Conservation (phyloP, 2,797 vertebrate species). For the Serranus cabrilla region DNA sequence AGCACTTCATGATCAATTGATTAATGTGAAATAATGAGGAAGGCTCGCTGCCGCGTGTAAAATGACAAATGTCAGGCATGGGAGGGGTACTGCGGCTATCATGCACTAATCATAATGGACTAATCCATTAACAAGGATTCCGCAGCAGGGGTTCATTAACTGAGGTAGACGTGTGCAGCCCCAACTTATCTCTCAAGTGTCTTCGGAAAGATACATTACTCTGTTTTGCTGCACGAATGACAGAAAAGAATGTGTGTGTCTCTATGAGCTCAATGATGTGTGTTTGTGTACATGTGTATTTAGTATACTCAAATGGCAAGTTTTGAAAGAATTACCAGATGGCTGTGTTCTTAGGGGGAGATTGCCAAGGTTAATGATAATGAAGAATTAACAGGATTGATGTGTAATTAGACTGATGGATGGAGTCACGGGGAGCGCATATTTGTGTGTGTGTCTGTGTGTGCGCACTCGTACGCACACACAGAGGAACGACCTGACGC, state of each 20-base stretch:
- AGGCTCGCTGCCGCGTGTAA: constrained; percentile 65
- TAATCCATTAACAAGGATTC: constrained; percentile 83
- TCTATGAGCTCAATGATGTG: constrained; percentile 20
- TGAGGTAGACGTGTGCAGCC: constrained; percentile 75
- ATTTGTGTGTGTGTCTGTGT: constrained; percentile 42
- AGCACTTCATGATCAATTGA: constrained; percentile 68
- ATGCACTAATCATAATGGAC: constrained; percentile 80
- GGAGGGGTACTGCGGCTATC: constrained; percentile 66
- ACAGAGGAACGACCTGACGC: constrained; percentile 16
- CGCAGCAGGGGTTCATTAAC: constrained; percentile 84
- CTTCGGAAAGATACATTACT: constrained; percentile 62
- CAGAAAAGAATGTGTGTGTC: constrained; percentile 31
- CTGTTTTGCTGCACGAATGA: constrained; percentile 47
- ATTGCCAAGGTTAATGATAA: constrained; percentile 89
- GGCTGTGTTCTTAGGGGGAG: constrained; percentile 80
- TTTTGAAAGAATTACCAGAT: constrained; percentile 85
- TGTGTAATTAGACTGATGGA: constrained; percentile 87
- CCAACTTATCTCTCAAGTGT: constrained; percentile 72
- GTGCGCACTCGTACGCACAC: not conserved
- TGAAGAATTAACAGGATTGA: constrained; percentile 86
- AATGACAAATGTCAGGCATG: constrained; percentile 77
- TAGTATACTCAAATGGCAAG: constrained; percentile 62
- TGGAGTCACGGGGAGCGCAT: constrained; percentile 74
- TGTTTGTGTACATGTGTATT: constrained; percentile 46
- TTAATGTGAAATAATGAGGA: constrained; percentile 69